A percentile compares a stretch with the other conserved stretches of the same genome.
phyloP scores from a whole-genome alignment of 2,113 vertebrate genomes.

The Apeltes quadracus region DNA sequence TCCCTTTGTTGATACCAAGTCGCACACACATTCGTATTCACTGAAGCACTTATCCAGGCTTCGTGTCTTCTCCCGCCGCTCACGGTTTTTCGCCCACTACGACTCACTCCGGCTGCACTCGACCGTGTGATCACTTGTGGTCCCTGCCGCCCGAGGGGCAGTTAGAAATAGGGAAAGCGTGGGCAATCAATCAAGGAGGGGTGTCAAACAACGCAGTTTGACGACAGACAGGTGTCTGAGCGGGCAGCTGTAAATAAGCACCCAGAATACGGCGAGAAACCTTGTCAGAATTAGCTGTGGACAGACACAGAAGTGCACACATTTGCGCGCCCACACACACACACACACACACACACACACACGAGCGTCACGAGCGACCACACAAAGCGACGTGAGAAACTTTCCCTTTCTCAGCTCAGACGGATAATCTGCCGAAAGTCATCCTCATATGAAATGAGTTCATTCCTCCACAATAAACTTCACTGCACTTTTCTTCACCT shows the following conservation, averaged over 20 bases:
- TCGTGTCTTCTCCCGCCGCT: background rate
- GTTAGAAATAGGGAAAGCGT: background rate
- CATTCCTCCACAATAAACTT: conserved; percentile 34
- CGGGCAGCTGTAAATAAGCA: background rate
- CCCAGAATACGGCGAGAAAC: background rate
- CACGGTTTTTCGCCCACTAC: background rate
- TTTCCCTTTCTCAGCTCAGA: conserved; percentile 12
- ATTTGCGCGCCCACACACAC: too few species aligned
- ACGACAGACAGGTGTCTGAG: background rate
- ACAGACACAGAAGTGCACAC: background rate
- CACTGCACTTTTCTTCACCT: conserved; percentile 47
- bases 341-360: too few species aligned
- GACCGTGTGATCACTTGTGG: background rate
- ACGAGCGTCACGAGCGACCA: background rate
- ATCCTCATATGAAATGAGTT: background rate
- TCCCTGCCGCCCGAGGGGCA: background rate
- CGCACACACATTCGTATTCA: background rate
- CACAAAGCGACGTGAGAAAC: background rate
- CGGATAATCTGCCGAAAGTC: conserved; percentile 33
- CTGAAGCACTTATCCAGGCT: background rate
- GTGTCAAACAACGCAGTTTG: background rate
- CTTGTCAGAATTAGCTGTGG: background rate
- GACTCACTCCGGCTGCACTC: background rate
- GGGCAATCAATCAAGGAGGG: background rate
- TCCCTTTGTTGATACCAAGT: too few species aligned